Conservation (phyloP, 2,888 invertebrate species). For the Oxystoma pomonae region DNA sequence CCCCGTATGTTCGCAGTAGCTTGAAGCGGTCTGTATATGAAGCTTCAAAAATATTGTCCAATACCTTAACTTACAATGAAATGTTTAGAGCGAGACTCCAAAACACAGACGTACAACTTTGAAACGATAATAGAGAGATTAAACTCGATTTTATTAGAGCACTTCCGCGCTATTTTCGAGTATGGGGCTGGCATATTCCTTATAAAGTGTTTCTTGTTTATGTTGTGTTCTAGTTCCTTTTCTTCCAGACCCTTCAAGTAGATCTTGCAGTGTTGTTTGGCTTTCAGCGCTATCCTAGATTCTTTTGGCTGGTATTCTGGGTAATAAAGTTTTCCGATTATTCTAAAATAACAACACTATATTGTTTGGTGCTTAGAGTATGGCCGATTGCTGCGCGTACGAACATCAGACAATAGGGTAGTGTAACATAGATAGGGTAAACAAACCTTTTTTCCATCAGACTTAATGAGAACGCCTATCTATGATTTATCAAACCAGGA, state of each 20-base stretch:
- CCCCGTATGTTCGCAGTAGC: too few species aligned
- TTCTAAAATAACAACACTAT: conserved; percentile 47
- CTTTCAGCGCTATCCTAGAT: conserved; percentile 53
- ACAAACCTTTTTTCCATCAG: too few species aligned
- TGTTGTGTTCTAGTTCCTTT: conserved; percentile 27
- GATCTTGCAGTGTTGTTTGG: conserved; percentile 44
- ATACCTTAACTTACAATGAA: conserved; percentile 55
- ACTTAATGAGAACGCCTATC: too few species aligned
- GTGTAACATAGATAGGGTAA: too few species aligned
- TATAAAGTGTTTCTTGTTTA: conserved; percentile 47
- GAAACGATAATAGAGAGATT: conserved; percentile 56
- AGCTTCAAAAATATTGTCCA: too few species aligned
- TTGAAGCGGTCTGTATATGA: too few species aligned
- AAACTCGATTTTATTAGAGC: conserved; percentile 46
- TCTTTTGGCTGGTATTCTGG: conserved; percentile 50
- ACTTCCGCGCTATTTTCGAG: conserved; percentile 37
- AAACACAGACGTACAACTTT: conserved; percentile 51
- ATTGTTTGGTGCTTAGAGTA: too few species aligned
- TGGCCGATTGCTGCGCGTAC: too few species aligned
- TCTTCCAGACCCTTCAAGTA: conserved; percentile 36
- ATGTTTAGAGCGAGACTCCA: conserved; percentile 62
- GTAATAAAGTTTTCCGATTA: conserved; percentile 49
- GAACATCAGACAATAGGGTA: too few species aligned
- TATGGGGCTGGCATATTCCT: conserved; percentile 53
- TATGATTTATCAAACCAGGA: too few species aligned